A percentile compares a stretch with the other conserved stretches of the same genome.
Evolutionary conservation across 2,888 invertebrate genomes (phyloP).

Genomic region (Heliconius cydno): DNA sequence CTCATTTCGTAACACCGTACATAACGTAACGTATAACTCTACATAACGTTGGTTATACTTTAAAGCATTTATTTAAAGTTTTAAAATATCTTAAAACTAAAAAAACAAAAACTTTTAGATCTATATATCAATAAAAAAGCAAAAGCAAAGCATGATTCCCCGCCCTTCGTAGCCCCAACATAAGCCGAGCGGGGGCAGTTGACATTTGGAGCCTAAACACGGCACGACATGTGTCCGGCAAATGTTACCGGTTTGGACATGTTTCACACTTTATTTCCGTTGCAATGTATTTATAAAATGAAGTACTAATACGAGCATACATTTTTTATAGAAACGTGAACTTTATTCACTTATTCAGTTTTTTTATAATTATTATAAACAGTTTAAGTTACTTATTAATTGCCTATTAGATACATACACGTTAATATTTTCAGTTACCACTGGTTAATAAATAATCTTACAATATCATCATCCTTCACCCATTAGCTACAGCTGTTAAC

Average conservation of each 20-base stretch:
- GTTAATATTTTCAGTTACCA: too few species aligned
- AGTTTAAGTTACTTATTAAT: too few species aligned
- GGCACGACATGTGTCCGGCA: slow-evolving; percentile 37
- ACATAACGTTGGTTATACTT: too few species aligned
- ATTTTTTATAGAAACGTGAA: not conserved
- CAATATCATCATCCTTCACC: too few species aligned
- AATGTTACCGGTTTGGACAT: slow-evolving; percentile 53
- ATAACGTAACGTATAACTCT: too few species aligned
- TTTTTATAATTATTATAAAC: too few species aligned
- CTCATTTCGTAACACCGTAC: not conserved
- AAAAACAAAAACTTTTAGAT: not conserved
- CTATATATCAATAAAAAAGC: not conserved
- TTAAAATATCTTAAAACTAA: too few species aligned
- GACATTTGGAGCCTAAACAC: slow-evolving; percentile 35
- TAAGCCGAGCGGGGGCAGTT: slow-evolving; percentile 22
- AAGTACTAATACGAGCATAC: not conserved
- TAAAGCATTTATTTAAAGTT: too few species aligned
- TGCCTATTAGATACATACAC: too few species aligned
- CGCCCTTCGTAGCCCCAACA: slow-evolving; percentile 25
- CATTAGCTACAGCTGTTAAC: too few species aligned
- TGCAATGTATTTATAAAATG: slow-evolving; percentile 33
- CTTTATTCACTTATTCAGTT: not conserved
- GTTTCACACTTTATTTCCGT: slow-evolving; percentile 60
- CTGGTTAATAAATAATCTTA: too few species aligned
- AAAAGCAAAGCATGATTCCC: not conserved